Evolutionary conservation across 2,888 invertebrate genomes (phyloP), one percentile per base, ranked within the genome.

Genomic region (Orchesella flavescens): DNA sequence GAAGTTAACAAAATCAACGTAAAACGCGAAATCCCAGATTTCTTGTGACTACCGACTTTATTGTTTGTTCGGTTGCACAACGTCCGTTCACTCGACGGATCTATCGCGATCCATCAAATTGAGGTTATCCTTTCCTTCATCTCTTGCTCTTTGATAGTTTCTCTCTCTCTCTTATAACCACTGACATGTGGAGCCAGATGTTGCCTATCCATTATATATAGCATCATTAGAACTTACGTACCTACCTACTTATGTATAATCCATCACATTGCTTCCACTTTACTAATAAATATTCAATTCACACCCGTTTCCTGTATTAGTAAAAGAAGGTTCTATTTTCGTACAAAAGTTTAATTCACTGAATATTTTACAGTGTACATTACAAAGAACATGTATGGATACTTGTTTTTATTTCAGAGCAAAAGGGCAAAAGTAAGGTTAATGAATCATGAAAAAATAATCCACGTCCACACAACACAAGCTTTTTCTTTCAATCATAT

Each of bases 131-230:
- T 61, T 75, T 65, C 15, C 73, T 72, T 73, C 72, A 66, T 66
- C 73, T 80, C 68, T 44, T 66, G 23, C 57, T 34, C 66, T 77
- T 80, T 24, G 43, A 34, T 78, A 24, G 57, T 57, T 49, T 78
- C 23, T 23, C 24, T 65, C 68, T 44, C 55, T 55, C 13, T 12
- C 61, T 59, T 55, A 24, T 17, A 61, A 15, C 23, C 44, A 19
- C 75, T 61, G 75, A 75, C 81, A 75, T 81, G 53, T 81, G 81
- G 69, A 75, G 81, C 81, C 81, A 81, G 69, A 81, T 81, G 81
- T 68, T 81, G 57, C 17, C 53, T 75, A 68, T 46, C 9, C n/a
- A 55, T 53, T 66, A 21, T 21, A 66, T 55, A 59, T 13, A 15
- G n/a, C 3, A 49, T 2, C 49, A 15, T 49, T 7, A 15, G 12